Percentiles rank a stretch among this genome's conserved stretches.
These are phyloP conservation scores for Electrophaes corylata DNA, from an alignment of 2,888 invertebrate species.

Conservation along the genomic window DNA sequence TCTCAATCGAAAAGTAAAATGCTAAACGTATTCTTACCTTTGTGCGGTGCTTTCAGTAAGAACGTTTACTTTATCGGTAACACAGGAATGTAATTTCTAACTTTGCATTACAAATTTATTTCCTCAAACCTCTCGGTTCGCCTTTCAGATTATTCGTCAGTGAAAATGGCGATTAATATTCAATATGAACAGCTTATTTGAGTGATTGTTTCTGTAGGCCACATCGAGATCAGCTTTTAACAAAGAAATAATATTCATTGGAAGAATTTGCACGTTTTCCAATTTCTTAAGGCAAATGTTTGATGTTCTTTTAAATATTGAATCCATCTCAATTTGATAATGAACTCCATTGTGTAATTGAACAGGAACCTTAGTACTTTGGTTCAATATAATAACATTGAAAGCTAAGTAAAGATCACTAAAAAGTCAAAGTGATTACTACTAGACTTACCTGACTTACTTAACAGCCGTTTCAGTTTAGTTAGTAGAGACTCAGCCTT, in stretches of 20 bases:
- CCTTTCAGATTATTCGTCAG: conserved; percentile 79
- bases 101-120: conserved; percentile 84
- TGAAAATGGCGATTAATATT: conserved; percentile 82
- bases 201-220: conserved; percentile 77
- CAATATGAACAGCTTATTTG: conserved; percentile 81
- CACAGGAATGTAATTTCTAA: conserved; percentile 80
- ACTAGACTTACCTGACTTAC: no score
- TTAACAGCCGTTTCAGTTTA: no score
- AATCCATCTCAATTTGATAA: conserved; percentile 41
- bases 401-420: neutral
- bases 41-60: conserved; percentile 60
- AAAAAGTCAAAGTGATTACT: neutral
- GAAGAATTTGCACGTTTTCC: conserved; percentile 61
- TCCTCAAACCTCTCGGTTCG: conserved; percentile 65
- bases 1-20: conserved; percentile 66
- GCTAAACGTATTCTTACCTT: conserved; percentile 74
- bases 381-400: neutral
- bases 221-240: conserved; percentile 62
- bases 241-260: conserved; percentile 70
- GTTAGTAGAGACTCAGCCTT: no score
- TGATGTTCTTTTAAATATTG: conserved; percentile 62
- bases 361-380: neutral
- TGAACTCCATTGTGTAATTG: conserved; percentile 5
- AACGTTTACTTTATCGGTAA: conserved; percentile 78
- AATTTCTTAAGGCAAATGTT: conserved; percentile 65